phyloP scores from a whole-genome alignment of 2,113 vertebrate species.

The Entelurus aequoreus region DNA sequence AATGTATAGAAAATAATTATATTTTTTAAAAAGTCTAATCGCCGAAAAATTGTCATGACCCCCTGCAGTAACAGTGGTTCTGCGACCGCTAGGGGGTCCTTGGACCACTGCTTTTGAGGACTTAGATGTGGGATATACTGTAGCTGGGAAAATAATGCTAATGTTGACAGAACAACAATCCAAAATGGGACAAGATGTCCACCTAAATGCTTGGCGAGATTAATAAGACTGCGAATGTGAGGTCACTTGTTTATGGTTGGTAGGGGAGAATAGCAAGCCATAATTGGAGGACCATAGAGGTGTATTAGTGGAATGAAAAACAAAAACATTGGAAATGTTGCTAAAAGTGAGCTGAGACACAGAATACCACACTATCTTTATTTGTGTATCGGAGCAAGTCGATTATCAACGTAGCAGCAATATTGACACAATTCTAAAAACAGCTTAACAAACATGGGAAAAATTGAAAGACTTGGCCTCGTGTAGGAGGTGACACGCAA shows the following conservation, averaged over 20 bases:
- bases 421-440: not conserved
- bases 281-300: not conserved
- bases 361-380: too few species aligned
- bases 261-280: not conserved
- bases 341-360: not conserved
- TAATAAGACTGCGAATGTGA: not conserved
- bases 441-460: not conserved
- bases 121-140: not conserved
- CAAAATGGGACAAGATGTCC: not conserved
- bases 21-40: too few species aligned
- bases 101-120: too few species aligned
- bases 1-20: too few species aligned
- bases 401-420: not conserved
- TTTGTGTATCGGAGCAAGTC: not conserved
- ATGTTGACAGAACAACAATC: not conserved
- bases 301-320: not conserved
- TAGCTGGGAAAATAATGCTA: not conserved
- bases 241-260: not conserved
- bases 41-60: too few species aligned
- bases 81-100: too few species aligned
- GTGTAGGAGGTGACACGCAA: not conserved
- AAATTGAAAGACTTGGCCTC: not conserved
- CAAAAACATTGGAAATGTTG: not conserved
- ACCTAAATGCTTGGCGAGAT: not conserved
- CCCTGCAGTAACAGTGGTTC: too few species aligned